Conservation (phyloP, 2,888 invertebrate species). For the Chalcis sispes region DNA sequence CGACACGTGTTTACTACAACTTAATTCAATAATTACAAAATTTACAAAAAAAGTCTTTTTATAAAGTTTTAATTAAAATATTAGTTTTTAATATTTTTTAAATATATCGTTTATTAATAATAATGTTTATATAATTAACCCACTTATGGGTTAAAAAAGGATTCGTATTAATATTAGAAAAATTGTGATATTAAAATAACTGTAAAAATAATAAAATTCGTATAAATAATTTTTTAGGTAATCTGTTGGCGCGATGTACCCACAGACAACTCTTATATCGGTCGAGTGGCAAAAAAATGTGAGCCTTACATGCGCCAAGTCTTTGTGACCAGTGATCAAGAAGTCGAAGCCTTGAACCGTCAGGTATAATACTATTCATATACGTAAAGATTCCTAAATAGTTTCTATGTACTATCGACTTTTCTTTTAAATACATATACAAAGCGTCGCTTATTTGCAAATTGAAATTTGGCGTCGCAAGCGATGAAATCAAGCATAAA, state of each 20-base stretch:
- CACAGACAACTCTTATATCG: conserved; percentile 90
- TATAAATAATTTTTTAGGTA: conserved; percentile 77
- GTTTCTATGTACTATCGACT: neutral
- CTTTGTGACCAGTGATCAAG: conserved; percentile 84
- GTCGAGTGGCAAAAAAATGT: conserved; percentile 92
- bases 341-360: conserved; percentile 79
- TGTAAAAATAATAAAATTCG: neutral
- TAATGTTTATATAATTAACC: no score
- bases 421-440: neutral
- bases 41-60: no score
- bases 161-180: neutral
- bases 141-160: conserved; percentile 1
- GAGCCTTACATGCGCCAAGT: conserved; percentile 99
- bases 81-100: no score
- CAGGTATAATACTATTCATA: conserved; percentile 78
- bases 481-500: neutral
- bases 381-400: neutral
- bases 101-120: no score
- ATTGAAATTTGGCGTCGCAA: conserved; percentile 1
- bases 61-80: no score
- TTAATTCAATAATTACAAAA: no score
- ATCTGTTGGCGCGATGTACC: conserved; percentile 97
- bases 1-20: no score
- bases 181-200: neutral
- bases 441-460: conserved; percentile 20